phyloP scores from a whole-genome alignment of 2,888 invertebrate species.

The Plagodis pulveraria region DNA sequence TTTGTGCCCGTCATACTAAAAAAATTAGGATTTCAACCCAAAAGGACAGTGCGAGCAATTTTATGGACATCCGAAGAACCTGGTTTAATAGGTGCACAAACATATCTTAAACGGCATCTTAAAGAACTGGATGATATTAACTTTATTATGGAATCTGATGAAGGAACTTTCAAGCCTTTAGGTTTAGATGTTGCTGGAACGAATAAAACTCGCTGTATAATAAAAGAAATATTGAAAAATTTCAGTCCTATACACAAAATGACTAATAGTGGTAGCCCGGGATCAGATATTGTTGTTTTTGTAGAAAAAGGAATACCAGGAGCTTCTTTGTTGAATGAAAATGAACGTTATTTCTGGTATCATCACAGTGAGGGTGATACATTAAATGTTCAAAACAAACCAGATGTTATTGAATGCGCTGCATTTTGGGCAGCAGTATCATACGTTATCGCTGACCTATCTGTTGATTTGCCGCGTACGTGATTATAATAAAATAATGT shows the following conservation, averaged over 20 bases:
- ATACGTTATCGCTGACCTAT: constrained; percentile 90
- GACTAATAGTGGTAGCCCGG: constrained; percentile 78
- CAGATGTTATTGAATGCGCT: constrained; percentile 87
- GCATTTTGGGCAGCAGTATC: constrained; percentile 91
- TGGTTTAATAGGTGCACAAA: constrained; percentile 88
- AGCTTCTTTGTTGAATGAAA: constrained; percentile 87
- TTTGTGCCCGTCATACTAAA: constrained; percentile 88
- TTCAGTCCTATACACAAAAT: constrained; percentile 86
- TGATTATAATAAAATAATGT: neutral
- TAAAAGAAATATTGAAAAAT: constrained; percentile 87
- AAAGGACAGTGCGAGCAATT: constrained; percentile 89
- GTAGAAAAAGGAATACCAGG: constrained; percentile 87
- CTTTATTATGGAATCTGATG: constrained; percentile 93
- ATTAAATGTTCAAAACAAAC: constrained; percentile 88
- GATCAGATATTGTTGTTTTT: constrained; percentile 89
- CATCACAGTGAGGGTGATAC: constrained; percentile 92
- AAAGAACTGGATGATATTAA: constrained; percentile 86
- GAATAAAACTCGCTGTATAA: constrained; percentile 86
- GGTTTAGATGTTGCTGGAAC: constrained; percentile 89
- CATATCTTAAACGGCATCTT: constrained; percentile 86
- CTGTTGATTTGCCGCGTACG: constrained; percentile 85
- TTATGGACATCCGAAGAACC: constrained; percentile 93
- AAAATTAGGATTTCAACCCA: constrained; percentile 86
- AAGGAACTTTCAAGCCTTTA: constrained; percentile 90
- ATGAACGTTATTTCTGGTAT: constrained; percentile 88